Evolutionary conservation across 2,888 invertebrate genomes (phyloP).

Genomic region (Amaurobius ferox): DNA sequence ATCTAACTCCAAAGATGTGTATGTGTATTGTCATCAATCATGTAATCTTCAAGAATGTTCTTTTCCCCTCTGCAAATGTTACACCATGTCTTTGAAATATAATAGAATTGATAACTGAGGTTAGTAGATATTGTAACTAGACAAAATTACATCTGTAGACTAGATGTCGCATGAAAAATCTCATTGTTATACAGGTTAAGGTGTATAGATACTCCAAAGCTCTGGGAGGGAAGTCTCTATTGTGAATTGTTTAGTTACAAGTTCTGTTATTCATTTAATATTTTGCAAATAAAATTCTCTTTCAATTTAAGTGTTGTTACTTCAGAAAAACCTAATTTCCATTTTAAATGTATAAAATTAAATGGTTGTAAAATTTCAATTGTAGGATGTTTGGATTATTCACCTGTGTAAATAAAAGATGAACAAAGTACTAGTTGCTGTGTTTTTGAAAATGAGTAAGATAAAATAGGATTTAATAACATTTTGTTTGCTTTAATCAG

Average conservation of each 20-base stretch:
- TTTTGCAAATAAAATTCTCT: slow-evolving; percentile 55
- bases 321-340: slow-evolving; percentile 64
- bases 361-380: slow-evolving; percentile 46
- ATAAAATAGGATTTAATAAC: no score
- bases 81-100: slow-evolving; percentile 39
- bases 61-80: slow-evolving; percentile 37
- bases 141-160: slow-evolving; percentile 48
- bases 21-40: not conserved
- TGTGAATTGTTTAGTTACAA: slow-evolving; percentile 45
- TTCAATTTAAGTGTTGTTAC: slow-evolving; percentile 50
- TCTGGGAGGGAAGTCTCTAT: slow-evolving; percentile 27
- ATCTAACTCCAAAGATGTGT: no score
- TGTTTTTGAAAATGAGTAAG: no score
- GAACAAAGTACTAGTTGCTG: slow-evolving; percentile 46
- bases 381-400: slow-evolving; percentile 51
- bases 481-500: no score
- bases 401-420: slow-evolving; percentile 58
- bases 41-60: slow-evolving; percentile 26
- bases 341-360: slow-evolving; percentile 41
- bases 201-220: slow-evolving; percentile 47
- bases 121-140: slow-evolving; percentile 48
- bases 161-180: slow-evolving; percentile 51
- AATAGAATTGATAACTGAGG: slow-evolving; percentile 49
- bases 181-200: slow-evolving; percentile 68
- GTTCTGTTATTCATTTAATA: slow-evolving; percentile 27